Percentiles rank a stretch among this genome's conserved stretches.
Conservation (phyloP, 1,140 invertebrate species). For the Temnothorax nylanderi region DNA sequence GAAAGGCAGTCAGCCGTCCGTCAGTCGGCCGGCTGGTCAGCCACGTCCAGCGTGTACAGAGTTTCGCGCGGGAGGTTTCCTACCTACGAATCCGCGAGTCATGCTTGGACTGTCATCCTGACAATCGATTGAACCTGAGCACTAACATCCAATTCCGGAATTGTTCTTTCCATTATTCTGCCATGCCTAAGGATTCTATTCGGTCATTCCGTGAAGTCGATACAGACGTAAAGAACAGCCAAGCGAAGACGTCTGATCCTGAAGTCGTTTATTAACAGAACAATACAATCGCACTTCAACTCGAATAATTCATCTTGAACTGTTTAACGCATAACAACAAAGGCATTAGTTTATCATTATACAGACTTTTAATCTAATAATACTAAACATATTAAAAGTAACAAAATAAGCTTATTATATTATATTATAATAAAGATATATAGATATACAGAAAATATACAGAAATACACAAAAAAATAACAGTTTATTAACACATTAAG, state of each 20-base stretch:
- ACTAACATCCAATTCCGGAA: conserved; percentile 57
- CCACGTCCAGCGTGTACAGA: conserved; percentile 74
- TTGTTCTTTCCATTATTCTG: conserved; percentile 60
- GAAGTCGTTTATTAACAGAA: conserved; percentile 27
- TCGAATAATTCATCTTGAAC: neutral
- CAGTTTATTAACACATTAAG: neutral
- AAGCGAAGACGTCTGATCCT: neutral
- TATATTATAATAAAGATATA: neutral
- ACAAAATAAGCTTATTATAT: neutral
- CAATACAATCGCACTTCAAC: neutral
- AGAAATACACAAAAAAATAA: neutral
- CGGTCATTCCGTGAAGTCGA: neutral
- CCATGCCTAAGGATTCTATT: conserved; percentile 50
- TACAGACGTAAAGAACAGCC: conserved; percentile 4
- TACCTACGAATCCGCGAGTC: conserved; percentile 74
- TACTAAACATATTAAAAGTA: neutral
- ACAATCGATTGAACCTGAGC: conserved; percentile 70
- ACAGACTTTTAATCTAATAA: neutral
- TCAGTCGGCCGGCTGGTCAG: conserved; percentile 80
- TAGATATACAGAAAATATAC: neutral
- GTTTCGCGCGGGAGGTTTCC: conserved; percentile 71
- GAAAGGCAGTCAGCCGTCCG: conserved; percentile 84
- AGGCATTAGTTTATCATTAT: neutral
- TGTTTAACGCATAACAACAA: neutral
- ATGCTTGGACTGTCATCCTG: conserved; percentile 72